Percentiles rank a stretch among this genome's conserved stretches.
phyloP scores from a whole-genome alignment of 2,797 vertebrate species.

The Sebastes iracundus region DNA sequence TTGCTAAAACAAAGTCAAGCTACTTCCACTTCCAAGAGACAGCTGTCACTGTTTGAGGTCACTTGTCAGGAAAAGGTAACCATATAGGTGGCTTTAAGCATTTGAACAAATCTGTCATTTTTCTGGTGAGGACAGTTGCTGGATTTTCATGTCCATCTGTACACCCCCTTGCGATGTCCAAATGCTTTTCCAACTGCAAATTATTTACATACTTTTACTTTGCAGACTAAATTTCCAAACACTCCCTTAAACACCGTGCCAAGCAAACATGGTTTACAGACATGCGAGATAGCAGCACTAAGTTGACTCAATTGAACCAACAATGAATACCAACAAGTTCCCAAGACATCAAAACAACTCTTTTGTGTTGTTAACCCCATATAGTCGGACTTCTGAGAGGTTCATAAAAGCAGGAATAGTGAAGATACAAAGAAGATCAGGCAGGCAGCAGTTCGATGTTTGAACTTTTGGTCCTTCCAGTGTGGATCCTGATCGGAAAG shows the following conservation, averaged over 20 bases:
- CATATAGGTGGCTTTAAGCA: not conserved
- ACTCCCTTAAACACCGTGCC: not conserved
- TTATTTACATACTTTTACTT: not conserved
- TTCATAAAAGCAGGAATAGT: not conserved
- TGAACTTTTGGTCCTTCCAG: slow-evolving; percentile 53
- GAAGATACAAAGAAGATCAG: not conserved
- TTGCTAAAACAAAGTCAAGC: not conserved
- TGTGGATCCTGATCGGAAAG: slow-evolving; percentile 32
- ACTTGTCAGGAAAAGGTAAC: not conserved
- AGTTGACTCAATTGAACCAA: not conserved
- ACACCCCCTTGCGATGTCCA: not conserved
- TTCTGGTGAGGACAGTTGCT: not conserved
- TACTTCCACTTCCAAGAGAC: not conserved
- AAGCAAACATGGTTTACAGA: not conserved
- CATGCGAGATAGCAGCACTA: not conserved
- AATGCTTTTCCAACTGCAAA: not conserved
- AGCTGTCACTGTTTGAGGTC: not conserved
- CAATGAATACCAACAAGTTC: not conserved
- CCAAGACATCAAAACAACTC: not conserved
- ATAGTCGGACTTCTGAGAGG: not conserved
- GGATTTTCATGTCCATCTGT: not conserved
- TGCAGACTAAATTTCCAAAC: not conserved
- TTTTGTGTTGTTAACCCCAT: not conserved
- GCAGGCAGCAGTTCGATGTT: slow-evolving; percentile 27
- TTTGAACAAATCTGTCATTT: not conserved